A percentile compares a stretch with the other conserved stretches of the same genome.
Evolutionary conservation across 1,140 invertebrate genomes (phyloP).

Genomic region (Cyrtorhinus lividipennis): DNA sequence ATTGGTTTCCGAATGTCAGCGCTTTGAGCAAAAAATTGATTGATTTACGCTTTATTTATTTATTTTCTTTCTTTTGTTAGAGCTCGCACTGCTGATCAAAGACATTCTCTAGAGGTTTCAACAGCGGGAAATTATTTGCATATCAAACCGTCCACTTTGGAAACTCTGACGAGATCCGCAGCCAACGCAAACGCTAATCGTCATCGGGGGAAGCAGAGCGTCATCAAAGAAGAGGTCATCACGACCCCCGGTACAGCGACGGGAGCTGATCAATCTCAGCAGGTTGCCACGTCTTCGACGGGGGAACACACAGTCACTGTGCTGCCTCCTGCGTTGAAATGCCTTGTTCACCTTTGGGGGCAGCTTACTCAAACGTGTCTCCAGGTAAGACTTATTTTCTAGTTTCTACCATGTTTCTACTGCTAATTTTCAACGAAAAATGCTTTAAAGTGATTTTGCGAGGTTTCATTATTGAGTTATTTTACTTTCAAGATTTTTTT

Average conservation of each 20-base stretch:
- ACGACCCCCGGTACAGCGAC: not conserved
- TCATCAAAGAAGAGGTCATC: constrained; percentile 41
- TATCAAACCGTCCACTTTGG: constrained; percentile 60
- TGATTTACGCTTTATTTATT: too few relatives aligned
- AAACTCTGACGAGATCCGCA: constrained; percentile 57
- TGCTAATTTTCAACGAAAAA: not conserved
- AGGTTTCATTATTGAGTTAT: constrained; percentile 8
- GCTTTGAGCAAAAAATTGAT: not conserved
- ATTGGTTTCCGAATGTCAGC: too few relatives aligned
- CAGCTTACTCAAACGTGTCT: constrained; percentile 57
- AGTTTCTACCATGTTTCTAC: not conserved
- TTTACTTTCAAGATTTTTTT: too few relatives aligned
- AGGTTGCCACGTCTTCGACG: constrained; percentile 24
- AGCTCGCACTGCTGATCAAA: constrained; percentile 19
- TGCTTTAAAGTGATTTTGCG: not conserved
- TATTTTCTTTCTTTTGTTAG: constrained; percentile 5
- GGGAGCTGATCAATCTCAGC: not conserved
- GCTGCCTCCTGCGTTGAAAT: constrained; percentile 71
- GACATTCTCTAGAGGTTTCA: constrained; percentile 27
- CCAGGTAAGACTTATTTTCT: constrained; percentile 39
- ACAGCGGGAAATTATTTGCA: constrained; percentile 50
- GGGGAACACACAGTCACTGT: constrained; percentile 44
- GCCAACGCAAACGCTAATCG: constrained; percentile 54
- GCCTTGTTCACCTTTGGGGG: constrained; percentile 75
- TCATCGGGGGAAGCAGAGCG: constrained; percentile 36